Evolutionary conservation across 2,797 vertebrate species (phyloP), one percentile per base, ranked within the genome.

Genomic region (Rhinoraja longicauda): DNA sequence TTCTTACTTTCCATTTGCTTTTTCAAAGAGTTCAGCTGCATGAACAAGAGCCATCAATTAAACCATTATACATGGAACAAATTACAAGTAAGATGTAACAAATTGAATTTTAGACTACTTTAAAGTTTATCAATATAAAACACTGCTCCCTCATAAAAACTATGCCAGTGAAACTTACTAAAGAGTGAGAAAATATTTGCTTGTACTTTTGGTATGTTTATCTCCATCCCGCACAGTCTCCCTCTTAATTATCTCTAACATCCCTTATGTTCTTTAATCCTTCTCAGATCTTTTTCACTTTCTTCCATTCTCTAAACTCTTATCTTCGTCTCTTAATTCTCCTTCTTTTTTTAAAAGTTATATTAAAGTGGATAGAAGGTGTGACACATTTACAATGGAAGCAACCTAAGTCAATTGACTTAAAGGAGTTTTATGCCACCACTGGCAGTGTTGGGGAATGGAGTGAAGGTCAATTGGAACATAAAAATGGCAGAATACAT

Each of bases 1-100:
- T 93, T 94, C 97, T 97, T 98, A 82, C 94, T 95, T 95, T 98
- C 97, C 94, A 97, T 19, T 95, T 97, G 97, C 94, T 97, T 97
- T 95, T 95, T 97, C 93, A 98, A 94, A 94, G 95, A 96, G 93
- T 94, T 96, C 75, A 97, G 93, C 98, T 99, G 93, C 94, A 96
- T 96, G 29, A 53, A 92, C 39, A 75, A 73, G 39, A 57, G 32
- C 9, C 39, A 57, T 92, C 0, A 92, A 75, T 92, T 75, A 75
- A 73, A 73, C 70, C 7, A 0, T 24, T 26, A 15, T 5, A 92
- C 12, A 17, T 53, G 12, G 39, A 92, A 53, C 67, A 72, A 91
- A 5, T n/a, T 10, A 73, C 92, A 75, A 73, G 21, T 92, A 70
- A 19, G 64, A 24, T 12, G 32, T 39, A 92, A 53, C 26, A 92